phyloP scores from a whole-genome alignment of 1,140 invertebrate species.

The Penaeus vannamei region DNA sequence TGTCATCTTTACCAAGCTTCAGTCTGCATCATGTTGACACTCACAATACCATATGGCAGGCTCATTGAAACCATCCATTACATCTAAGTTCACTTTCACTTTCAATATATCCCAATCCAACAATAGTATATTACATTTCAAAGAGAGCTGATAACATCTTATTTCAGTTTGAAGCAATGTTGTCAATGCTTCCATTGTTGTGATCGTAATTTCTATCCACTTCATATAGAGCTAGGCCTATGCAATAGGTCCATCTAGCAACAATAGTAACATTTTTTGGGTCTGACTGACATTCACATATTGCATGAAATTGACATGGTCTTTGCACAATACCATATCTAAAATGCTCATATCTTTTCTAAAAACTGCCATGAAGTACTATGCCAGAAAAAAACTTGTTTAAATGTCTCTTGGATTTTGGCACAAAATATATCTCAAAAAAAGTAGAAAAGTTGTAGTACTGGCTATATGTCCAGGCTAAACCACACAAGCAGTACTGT shows the following conservation, averaged over 20 bases:
- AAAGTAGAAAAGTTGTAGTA: neutral
- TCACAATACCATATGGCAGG: constrained; percentile 5
- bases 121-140: neutral
- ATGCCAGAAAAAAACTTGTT: constrained; percentile 1
- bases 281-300: neutral
- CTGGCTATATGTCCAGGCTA: neutral
- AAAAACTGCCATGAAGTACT: constrained; percentile 2
- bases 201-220: constrained; percentile 1
- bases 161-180: constrained; percentile 13
- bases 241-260: neutral
- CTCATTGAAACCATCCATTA: constrained; percentile 1
- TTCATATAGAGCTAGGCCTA: neutral
- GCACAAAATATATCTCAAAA: neutral
- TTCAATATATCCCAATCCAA: constrained; percentile 6
- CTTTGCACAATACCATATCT: neutral
- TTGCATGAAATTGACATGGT: constrained; percentile 7
- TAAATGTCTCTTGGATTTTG: neutral
- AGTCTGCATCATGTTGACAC: constrained; percentile 6
- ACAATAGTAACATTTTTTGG: constrained; percentile 1
- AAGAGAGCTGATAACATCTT: constrained; percentile 7
- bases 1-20: constrained; percentile 12
- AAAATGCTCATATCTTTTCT: neutral
- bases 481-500: neutral
- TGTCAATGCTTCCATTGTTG: constrained; percentile 13
- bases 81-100: neutral